phyloP scores from a whole-genome alignment of 2,888 invertebrate genomes.

The Alsophila aescularia region DNA sequence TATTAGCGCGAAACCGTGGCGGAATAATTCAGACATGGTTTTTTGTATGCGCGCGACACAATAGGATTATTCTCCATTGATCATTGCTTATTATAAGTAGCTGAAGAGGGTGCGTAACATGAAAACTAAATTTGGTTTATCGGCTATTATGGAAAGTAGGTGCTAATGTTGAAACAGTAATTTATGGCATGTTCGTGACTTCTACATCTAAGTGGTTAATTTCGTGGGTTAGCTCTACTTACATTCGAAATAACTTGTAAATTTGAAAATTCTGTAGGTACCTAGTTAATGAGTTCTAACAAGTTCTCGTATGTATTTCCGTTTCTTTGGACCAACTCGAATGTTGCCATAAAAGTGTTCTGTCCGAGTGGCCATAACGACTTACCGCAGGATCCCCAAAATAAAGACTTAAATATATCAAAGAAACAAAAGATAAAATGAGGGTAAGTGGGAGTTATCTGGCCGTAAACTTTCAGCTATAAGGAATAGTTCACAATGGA shows the following conservation, averaged over 20 bases:
- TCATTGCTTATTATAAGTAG: constrained; percentile 84
- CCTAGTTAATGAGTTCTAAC: background rate
- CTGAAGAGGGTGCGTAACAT: constrained; percentile 79
- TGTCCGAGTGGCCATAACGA: constrained; percentile 4
- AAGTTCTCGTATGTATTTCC: too few species aligned
- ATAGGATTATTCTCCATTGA: constrained; percentile 84
- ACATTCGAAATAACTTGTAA: background rate
- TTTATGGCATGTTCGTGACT: constrained; percentile 80
- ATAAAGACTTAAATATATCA: constrained; percentile 66
- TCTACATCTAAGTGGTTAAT: constrained; percentile 60
- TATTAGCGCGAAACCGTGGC: constrained; percentile 80
- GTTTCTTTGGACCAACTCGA: too few species aligned
- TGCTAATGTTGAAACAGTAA: constrained; percentile 80
- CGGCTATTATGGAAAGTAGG: constrained; percentile 84
- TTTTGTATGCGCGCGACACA: constrained; percentile 79
- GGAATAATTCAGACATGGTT: constrained; percentile 82
- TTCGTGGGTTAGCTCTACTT: constrained; percentile 52
- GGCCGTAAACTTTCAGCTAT: constrained; percentile 61
- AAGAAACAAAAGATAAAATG: constrained; percentile 74
- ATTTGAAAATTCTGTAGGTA: background rate
- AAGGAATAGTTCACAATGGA: constrained; percentile 47
- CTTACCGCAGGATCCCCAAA: constrained; percentile 14
- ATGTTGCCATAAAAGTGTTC: too few species aligned
- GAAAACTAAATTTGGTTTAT: constrained; percentile 85
- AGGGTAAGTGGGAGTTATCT: constrained; percentile 73